These are phyloP conservation scores for Prolemur simus DNA, from an alignment of 2,113 vertebrate species.

Conservation along the genomic window DNA sequence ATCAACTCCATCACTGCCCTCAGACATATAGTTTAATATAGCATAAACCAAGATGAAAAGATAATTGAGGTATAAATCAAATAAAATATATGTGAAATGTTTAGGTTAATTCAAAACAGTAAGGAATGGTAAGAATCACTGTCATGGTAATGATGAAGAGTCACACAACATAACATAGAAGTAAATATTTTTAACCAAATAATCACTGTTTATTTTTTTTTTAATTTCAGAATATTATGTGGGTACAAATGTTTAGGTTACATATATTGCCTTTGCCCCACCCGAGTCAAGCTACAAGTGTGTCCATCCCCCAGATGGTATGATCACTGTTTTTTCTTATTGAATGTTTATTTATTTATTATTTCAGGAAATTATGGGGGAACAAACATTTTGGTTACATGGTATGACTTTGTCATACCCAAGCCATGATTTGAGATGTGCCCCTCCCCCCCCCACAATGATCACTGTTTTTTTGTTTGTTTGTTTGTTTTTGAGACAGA, in stretches of 20 bases:
- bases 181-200: slow-evolving; percentile 2
- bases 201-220: neutral
- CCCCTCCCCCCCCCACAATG: neutral
- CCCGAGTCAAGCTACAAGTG: no score
- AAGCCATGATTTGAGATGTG: no score
- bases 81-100: neutral
- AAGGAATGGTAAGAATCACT: neutral
- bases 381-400: no score
- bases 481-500: no score
- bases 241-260: no score
- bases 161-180: neutral
- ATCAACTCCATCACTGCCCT: neutral
- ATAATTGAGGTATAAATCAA: neutral
- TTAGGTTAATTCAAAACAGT: neutral
- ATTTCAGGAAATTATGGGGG: no score
- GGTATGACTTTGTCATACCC: no score
- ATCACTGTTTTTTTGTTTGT: neutral
- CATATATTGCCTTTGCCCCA: no score
- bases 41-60: neutral
- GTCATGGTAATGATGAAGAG: neutral
- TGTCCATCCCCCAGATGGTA: no score
- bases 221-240: no score
- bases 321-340: no score
- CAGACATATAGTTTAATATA: neutral
- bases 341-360: no score